A percentile compares a stretch with the other conserved stretches of the same genome.
Conservation (phyloP, 2,888 invertebrate species). For the Acronicta aceris region DNA sequence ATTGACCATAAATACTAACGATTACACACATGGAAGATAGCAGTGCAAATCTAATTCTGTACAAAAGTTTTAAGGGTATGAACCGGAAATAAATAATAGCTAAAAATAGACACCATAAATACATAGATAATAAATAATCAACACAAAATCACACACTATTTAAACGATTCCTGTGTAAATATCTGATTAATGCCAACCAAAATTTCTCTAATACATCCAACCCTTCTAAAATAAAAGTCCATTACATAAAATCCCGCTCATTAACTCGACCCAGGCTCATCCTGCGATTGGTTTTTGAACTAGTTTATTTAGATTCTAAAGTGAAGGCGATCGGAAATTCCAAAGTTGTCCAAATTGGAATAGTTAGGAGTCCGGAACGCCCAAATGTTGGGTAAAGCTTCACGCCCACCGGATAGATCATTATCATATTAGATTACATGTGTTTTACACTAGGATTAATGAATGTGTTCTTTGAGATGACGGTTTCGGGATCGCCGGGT, state of each 20-base stretch:
- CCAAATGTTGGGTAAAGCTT: conserved; percentile 26
- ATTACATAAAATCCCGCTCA: conserved; percentile 48
- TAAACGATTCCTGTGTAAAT: no score
- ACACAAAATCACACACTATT: no score
- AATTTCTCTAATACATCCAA: conserved; percentile 7
- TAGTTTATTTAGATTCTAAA: conserved; percentile 53
- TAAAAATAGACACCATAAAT: conserved; percentile 24
- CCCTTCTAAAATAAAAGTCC: conserved; percentile 26
- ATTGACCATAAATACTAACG: no score
- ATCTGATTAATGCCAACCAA: conserved; percentile 12
- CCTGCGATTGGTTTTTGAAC: conserved; percentile 47
- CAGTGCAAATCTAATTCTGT: no score
- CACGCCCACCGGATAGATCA: conserved; percentile 37
- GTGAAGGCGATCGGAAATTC: conserved; percentile 50
- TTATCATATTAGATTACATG: conserved; percentile 41
- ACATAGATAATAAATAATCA: conserved; percentile 4
- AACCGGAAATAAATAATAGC: no score
- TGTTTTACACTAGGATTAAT: conserved; percentile 34
- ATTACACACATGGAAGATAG: no score
- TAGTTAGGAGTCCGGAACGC: conserved; percentile 41
- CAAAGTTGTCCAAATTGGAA: conserved; percentile 58
- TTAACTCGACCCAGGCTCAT: conserved; percentile 31
- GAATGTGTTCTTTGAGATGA: conserved; percentile 15
- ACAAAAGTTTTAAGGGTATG: no score
- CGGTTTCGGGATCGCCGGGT: neutral